These are phyloP conservation scores for Gymnoscopelus microlampas DNA, from an alignment of 2,797 vertebrate genomes.

Conservation along the genomic window DNA sequence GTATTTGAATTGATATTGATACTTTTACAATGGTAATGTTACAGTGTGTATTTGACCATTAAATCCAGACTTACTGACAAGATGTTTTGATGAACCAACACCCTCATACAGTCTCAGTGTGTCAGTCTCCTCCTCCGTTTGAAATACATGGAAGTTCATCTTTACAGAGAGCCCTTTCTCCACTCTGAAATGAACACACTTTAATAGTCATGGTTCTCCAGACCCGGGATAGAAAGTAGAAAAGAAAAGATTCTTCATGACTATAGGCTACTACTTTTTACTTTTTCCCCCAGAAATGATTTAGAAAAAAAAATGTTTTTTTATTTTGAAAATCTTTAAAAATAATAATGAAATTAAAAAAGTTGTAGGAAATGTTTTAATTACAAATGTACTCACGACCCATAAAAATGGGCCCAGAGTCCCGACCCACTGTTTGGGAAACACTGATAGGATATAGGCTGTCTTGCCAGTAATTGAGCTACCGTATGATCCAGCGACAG, in stretches of 20 bases:
- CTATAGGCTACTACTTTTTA: no score
- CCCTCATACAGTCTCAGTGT: slow-evolving; percentile 86
- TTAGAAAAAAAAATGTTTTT: no score
- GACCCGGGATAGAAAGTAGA: no score
- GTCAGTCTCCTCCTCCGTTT: slow-evolving; percentile 74
- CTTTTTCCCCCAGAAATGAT: no score
- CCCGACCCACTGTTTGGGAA: no score
- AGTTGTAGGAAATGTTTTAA: no score
- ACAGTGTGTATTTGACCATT: background rate
- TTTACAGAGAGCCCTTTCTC: slow-evolving; percentile 79
- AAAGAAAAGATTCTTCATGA: no score
- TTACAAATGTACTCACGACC: no score
- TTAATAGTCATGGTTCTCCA: no score
- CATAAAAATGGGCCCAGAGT: no score
- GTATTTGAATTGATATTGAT: background rate
- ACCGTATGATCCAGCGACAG: slow-evolving; percentile 93
- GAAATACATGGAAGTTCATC: slow-evolving; percentile 82
- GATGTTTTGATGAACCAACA: slow-evolving; percentile 76
- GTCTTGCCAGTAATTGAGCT: slow-evolving; percentile 13
- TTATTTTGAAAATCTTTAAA: no score
- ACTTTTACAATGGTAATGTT: background rate
- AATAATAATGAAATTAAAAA: no score
- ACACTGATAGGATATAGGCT: background rate
- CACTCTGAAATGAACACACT: slow-evolving; percentile 72
- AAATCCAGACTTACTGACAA: slow-evolving; percentile 80